phyloP scores from a whole-genome alignment of 35 echinoderm and acorn worm species.

The Apostichopus californicus region DNA sequence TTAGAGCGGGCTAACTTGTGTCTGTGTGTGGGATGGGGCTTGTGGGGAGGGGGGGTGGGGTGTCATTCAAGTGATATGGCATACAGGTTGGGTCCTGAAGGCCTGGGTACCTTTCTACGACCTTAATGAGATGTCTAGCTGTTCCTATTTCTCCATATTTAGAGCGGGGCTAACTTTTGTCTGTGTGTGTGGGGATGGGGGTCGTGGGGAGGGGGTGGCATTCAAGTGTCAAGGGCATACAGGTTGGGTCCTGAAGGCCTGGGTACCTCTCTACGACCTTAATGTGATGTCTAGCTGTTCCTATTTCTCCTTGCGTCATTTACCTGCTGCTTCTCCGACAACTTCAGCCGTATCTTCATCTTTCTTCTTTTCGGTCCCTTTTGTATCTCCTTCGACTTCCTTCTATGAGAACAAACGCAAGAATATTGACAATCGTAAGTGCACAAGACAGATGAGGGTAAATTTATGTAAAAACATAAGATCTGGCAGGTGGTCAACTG shows the following conservation, averaged over 20 bases:
- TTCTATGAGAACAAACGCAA: not conserved
- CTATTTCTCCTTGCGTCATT: conserved; percentile 2
- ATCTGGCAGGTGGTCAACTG: not conserved
- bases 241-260: not conserved
- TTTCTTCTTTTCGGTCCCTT: conserved; percentile 40
- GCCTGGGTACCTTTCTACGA: not conserved
- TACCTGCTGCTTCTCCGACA: not conserved
- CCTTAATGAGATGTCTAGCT: not conserved
- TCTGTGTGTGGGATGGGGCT: no score
- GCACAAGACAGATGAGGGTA: no score
- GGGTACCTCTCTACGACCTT: not conserved
- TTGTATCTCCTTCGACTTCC: conserved; percentile 24
- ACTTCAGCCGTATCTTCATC: conserved; percentile 25
- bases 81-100: not conserved
- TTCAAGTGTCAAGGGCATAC: no score
- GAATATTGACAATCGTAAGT: no score
- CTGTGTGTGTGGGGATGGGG: no score
- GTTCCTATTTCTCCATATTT: not conserved
- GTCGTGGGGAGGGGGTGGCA: no score
- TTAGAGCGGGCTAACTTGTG: no score
- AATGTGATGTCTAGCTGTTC: not conserved
- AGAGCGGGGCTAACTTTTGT: no score
- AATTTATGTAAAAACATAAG: no score
- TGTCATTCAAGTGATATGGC: no score
- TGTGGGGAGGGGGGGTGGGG: no score